Evolutionary conservation across 2,113 vertebrate species (phyloP).

Genomic region (Paradisaea rubra): DNA sequence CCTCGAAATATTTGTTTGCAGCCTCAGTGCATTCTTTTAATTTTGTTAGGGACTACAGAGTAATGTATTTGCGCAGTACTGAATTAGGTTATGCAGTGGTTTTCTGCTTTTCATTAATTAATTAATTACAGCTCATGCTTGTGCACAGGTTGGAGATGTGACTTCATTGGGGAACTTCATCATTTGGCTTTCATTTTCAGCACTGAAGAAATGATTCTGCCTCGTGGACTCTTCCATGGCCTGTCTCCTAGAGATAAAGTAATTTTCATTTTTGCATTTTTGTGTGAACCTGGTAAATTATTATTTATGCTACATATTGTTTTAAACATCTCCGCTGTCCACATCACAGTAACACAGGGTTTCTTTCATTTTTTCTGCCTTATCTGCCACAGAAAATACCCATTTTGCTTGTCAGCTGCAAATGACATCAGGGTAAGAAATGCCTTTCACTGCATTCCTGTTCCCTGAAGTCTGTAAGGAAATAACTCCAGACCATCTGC

Average conservation of each 20-base stretch:
- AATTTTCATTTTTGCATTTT: not conserved
- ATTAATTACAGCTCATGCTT: not conserved
- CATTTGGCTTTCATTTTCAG: not conserved
- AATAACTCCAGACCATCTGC: not conserved
- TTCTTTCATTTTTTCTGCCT: not conserved
- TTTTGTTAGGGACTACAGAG: not conserved
- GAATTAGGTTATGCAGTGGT: not conserved
- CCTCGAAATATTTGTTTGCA: not conserved
- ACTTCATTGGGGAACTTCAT: not conserved
- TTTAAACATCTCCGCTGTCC: not conserved
- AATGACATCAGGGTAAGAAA: not conserved
- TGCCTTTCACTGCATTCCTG: not conserved
- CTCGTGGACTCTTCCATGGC: not conserved
- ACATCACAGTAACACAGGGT: not conserved
- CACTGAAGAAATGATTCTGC: not conserved
- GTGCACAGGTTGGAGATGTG: not conserved
- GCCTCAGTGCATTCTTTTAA: not conserved
- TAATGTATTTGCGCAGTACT: not conserved
- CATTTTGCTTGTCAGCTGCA: not conserved
- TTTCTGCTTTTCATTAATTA: not conserved
- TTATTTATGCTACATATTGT: not conserved
- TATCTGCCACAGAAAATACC: not conserved
- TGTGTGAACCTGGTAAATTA: not conserved
- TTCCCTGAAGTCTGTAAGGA: not conserved
- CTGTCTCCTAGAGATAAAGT: not conserved